phyloP scores from a whole-genome alignment of 2,797 vertebrate species.

The Chelidonichthys spinosus region DNA sequence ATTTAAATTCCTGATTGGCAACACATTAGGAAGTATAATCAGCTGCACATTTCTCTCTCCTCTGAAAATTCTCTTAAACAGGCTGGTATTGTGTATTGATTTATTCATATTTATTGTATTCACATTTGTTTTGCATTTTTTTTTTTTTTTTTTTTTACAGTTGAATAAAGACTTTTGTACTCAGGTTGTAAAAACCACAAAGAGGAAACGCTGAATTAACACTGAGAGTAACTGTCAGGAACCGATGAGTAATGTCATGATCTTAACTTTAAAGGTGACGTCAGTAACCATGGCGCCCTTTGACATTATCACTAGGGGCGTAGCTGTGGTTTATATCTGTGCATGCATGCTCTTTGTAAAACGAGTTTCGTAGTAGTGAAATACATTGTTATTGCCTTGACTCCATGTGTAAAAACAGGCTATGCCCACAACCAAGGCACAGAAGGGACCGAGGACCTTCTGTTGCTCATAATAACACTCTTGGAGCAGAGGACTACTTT shows the following conservation, averaged over 20 bases:
- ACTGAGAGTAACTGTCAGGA: background rate
- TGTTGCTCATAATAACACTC: constrained; percentile 1
- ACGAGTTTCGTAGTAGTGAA: background rate
- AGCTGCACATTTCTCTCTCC: background rate
- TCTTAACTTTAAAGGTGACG: background rate
- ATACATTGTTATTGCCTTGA: background rate
- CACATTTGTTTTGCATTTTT: too few species aligned
- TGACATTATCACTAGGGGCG: background rate
- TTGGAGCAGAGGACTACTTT: background rate
- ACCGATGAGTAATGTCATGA: background rate
- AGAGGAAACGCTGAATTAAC: background rate
- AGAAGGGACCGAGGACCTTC: too few species aligned
- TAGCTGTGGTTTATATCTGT: background rate
- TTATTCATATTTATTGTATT: background rate
- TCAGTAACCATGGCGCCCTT: background rate
- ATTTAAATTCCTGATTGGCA: too few species aligned
- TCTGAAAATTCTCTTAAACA: background rate
- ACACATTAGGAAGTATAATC: too few species aligned
- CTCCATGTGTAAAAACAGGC: background rate
- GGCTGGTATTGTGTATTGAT: background rate
- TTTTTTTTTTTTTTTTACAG: background rate
- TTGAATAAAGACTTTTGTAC: background rate
- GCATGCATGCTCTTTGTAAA: background rate
- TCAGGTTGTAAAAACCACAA: background rate
- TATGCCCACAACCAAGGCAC: background rate